phyloP scores from a whole-genome alignment of 2,797 vertebrate genomes.

The Lemur catta region DNA sequence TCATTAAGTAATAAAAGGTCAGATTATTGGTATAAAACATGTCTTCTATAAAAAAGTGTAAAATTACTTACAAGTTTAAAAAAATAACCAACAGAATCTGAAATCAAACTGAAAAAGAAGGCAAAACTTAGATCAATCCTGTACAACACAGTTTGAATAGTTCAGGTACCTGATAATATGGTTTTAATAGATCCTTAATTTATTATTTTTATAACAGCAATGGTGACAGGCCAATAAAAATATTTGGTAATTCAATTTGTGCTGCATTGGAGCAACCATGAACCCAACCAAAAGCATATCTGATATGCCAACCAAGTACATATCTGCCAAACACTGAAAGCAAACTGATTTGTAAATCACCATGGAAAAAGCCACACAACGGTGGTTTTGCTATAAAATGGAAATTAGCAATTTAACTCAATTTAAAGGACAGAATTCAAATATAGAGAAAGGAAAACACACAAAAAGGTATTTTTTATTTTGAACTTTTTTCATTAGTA shows the following conservation, averaged over 20 bases:
- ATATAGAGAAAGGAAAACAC: not conserved
- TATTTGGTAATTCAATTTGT: conserved; percentile 81
- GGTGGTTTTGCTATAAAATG: conserved; percentile 73
- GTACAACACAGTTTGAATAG: conserved; percentile 56
- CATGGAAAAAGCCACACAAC: conserved; percentile 73
- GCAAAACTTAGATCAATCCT: conserved; percentile 47
- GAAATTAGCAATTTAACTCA: conserved; percentile 64
- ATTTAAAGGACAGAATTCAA: conserved; percentile 41
- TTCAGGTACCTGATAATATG: conserved; percentile 78
- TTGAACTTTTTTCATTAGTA: conserved; percentile 57
- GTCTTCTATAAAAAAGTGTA: not conserved
- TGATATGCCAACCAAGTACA: conserved; percentile 64
- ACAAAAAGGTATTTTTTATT: conserved; percentile 38
- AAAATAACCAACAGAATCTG: conserved; percentile 42
- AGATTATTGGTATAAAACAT: not conserved
- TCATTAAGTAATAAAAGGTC: conserved; percentile 13
- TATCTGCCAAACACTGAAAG: conserved; percentile 77
- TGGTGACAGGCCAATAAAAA: conserved; percentile 85
- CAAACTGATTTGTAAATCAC: conserved; percentile 78
- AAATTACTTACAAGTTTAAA: not conserved
- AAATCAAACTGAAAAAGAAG: conserved; percentile 71
- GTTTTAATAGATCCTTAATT: conserved; percentile 80
- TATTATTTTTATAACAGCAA: conserved; percentile 78
- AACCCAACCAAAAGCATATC: conserved; percentile 78
- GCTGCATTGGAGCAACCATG: conserved; percentile 76